Evolutionary conservation across 1,140 invertebrate species (phyloP).

Genomic region (Epicauta chinensis): DNA sequence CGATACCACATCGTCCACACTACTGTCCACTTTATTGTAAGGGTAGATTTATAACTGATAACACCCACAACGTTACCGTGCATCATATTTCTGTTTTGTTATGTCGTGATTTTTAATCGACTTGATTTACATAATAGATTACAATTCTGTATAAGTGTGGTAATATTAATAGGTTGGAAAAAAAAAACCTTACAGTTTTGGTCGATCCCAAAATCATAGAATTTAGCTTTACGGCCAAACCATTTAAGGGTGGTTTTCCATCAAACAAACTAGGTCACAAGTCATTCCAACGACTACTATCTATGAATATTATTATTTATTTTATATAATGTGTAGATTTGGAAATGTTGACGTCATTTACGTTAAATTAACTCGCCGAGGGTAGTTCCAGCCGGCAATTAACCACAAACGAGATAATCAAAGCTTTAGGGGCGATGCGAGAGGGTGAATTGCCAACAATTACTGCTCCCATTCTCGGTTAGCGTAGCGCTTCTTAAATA

Average conservation of each 20-base stretch:
- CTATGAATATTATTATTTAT: constrained; percentile 18
- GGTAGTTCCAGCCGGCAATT: constrained; percentile 3
- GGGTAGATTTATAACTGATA: constrained; percentile 19
- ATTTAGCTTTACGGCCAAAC: too few relatives aligned
- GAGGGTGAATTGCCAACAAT: constrained; percentile 2
- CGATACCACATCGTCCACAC: constrained; percentile 15
- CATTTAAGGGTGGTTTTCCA: constrained; percentile 15
- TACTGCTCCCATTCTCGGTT: too few relatives aligned
- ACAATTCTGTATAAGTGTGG: neutral
- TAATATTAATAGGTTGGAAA: neutral
- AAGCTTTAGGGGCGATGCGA: neutral
- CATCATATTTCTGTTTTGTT: constrained; percentile 33
- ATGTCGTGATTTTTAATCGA: constrained; percentile 33
- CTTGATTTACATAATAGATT: constrained; percentile 32
- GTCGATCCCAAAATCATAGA: too few relatives aligned
- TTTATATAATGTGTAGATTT: too few relatives aligned
- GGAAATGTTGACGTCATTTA: constrained; percentile 14
- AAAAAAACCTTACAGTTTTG: constrained; percentile 5
- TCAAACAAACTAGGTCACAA: constrained; percentile 11
- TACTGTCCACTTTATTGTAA: constrained; percentile 20
- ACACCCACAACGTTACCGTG: constrained; percentile 22
- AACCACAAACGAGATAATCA: constrained; percentile 7
- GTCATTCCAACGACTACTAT: constrained; percentile 11
- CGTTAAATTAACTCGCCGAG: constrained; percentile 7
- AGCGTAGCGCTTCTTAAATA: too few relatives aligned